phyloP scores from a whole-genome alignment of 1,140 invertebrate genomes.

The Conus ventricosus region DNA sequence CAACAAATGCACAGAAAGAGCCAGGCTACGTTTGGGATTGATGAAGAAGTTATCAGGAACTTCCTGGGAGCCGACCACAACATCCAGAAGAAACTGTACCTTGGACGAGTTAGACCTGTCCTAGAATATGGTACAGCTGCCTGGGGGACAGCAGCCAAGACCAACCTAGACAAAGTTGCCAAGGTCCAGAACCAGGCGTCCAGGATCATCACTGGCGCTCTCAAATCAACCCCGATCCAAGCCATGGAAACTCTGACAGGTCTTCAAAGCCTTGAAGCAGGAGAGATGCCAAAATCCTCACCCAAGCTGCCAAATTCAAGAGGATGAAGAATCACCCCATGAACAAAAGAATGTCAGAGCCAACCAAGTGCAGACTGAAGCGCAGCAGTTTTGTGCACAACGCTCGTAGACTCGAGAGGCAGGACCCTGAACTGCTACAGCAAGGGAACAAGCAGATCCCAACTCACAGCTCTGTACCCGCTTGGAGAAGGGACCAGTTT shows the following conservation, averaged over 20 bases:
- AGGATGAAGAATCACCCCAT: neutral
- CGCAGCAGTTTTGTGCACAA: neutral
- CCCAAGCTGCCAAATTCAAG: neutral
- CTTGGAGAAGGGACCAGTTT: neutral
- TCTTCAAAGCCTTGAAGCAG: slow-evolving; percentile 1
- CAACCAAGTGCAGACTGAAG: neutral
- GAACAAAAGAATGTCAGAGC: neutral
- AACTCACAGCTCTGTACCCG: neutral
- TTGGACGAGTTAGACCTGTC: slow-evolving; percentile 28
- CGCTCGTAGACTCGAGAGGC: neutral
- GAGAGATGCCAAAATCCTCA: neutral
- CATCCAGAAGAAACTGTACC: slow-evolving; percentile 23
- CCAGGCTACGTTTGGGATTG: neutral
- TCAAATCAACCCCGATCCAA: slow-evolving; percentile 27
- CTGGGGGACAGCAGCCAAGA: slow-evolving; percentile 32
- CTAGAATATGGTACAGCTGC: slow-evolving; percentile 39
- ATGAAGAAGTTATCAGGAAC: slow-evolving; percentile 1
- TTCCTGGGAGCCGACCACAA: slow-evolving; percentile 9
- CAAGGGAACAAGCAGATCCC: neutral
- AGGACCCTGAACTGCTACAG: neutral
- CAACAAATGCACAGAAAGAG: slow-evolving; percentile 10
- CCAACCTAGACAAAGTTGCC: slow-evolving; percentile 25
- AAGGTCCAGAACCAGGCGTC: slow-evolving; percentile 39
- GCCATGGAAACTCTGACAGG: slow-evolving; percentile 11
- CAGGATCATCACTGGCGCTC: slow-evolving; percentile 37